Evolutionary conservation across 2,797 vertebrate species (phyloP).

Genomic region (Tolypeutes matacus): DNA sequence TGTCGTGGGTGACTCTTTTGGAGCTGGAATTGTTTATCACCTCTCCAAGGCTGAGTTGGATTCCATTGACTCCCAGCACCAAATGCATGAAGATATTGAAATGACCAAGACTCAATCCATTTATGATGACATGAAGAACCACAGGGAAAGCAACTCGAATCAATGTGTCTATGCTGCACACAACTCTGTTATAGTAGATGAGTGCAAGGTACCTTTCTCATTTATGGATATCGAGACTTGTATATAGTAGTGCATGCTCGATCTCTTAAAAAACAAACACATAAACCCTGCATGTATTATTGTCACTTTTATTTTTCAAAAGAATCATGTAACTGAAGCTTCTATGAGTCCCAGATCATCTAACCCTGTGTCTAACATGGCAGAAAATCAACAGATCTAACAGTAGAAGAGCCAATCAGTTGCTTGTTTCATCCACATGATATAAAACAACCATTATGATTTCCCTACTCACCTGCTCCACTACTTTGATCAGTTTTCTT

Average conservation of each 20-base stretch:
- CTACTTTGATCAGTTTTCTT: constrained; percentile 55
- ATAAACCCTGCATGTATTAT: constrained; percentile 86
- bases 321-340: constrained; percentile 87
- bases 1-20: constrained; percentile 98
- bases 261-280: constrained; percentile 77
- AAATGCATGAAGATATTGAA: constrained; percentile 95
- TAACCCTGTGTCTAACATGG: constrained; percentile 79
- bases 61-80: constrained; percentile 93
- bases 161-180: constrained; percentile 98
- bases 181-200: constrained; percentile 98
- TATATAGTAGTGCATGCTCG: constrained; percentile 91
- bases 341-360: constrained; percentile 85
- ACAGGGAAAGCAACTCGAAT: constrained; percentile 99
- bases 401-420: constrained; percentile 59
- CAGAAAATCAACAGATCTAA: constrained; percentile 67
- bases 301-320: constrained; percentile 81
- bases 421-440: neutral
- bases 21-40: constrained; percentile 98
- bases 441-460: neutral
- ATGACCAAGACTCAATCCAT: constrained; percentile 97
- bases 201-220: constrained; percentile 98
- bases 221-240: constrained; percentile 96
- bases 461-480: neutral
- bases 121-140: constrained; percentile 98
- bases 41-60: constrained; percentile 97